A percentile compares a stretch with the other conserved stretches of the same genome.
phyloP scores from a whole-genome alignment of 1,140 invertebrate genomes.

The Orchestia grillus region DNA sequence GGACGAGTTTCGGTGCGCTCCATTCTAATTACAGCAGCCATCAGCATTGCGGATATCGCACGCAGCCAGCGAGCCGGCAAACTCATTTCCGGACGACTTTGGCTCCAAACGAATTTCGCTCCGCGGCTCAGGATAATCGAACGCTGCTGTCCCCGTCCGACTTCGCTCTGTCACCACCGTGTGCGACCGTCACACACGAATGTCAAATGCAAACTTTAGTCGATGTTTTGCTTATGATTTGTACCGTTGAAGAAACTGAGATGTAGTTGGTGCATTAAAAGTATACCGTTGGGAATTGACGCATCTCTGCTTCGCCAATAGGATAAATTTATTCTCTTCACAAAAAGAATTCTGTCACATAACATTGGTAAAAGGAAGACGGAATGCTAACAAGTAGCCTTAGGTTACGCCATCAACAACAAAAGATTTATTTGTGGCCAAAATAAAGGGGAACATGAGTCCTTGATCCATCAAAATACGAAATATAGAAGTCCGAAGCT shows the following conservation, averaged over 20 bases:
- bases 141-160: neutral
- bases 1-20: conserved; percentile 40
- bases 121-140: conserved; percentile 36
- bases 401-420: neutral
- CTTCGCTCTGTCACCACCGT: conserved; percentile 21
- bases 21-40: conserved; percentile 51
- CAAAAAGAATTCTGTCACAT: neutral
- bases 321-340: neutral
- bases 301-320: neutral
- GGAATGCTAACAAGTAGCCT: neutral
- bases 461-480: neutral
- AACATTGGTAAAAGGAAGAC: neutral
- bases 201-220: conserved; percentile 1
- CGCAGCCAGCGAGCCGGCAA: conserved; percentile 53
- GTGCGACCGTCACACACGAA: neutral
- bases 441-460: neutral
- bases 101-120: conserved; percentile 47
- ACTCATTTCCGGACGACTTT: conserved; percentile 50
- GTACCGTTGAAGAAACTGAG: neutral
- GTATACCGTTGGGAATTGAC: neutral
- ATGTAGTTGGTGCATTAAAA: neutral
- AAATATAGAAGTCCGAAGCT: neutral
- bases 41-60: conserved; percentile 53
- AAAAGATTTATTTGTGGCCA: neutral
- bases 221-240: neutral